Base-by-base conservation (phyloP, 2,888 invertebrate genomes). In the Sarcophaga variegata region DNA sequence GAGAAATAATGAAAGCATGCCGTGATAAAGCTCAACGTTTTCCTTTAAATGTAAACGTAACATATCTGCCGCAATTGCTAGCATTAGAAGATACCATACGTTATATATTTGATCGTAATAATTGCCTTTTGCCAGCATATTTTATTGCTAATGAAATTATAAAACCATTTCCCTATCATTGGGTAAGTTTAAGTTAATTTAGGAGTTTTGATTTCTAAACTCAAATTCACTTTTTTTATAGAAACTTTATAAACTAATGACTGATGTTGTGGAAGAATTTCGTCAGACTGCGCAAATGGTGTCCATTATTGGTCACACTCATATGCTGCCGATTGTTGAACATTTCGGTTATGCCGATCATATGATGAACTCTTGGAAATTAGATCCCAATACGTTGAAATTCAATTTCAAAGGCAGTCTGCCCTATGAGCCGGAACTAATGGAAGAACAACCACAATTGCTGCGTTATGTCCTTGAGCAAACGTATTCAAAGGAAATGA, bases 401-500 rank as follows among this genome's bases (percentile, higher is more conserved):
- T 95, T 95, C 89, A 94, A 94, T 54, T 93, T 95, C 3, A 95
- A 95, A 91, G 95, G 95, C 37, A 97, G 96, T 90, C 94, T 99
- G 81, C 99, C 99, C 0, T 99, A 98, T 92, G 96, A 97, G 89
- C 96, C 97, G 88, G 97, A 98, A 91, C 93, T 98, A 49, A 93
- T 97, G 20, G 97, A 97, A 92, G 98, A 98, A 11, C 99, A 99
- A 94, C 97, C 97, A 10, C 95, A 96, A 60, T 94, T 99, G 59
- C 93, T 99, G 47, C 95, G 97, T 88, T 98, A 99, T 93, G 98
- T 99, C 45, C 93, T 99, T 17, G 97, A 98, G 91, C 99, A 99
- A 92, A 98, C 98, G 0, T 99, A 99, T 93, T 98, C 98, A 2
- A 95, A 98, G 89, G 99, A 99, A 91, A 98, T 99, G 97, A 97